Percentiles rank a stretch among this genome's conserved stretches.
phyloP scores from a whole-genome alignment of 2,888 invertebrate genomes.

The Volucella bombylans region DNA sequence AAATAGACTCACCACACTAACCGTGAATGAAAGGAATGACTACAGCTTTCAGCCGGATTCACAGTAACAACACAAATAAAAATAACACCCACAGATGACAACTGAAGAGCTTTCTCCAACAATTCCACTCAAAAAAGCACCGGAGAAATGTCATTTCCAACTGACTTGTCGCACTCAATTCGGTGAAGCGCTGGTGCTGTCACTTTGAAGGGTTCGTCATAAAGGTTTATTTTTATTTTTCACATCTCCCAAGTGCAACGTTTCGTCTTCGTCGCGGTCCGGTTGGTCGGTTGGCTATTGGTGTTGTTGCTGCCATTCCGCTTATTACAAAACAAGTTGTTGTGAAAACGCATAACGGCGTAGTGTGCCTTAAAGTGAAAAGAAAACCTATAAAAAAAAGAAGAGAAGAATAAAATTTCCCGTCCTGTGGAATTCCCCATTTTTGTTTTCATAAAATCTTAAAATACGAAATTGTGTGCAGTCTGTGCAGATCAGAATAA shows the following conservation, averaged over 20 bases:
- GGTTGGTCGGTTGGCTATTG: neutral
- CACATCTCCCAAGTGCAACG: conserved; percentile 58
- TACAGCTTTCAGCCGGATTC: conserved; percentile 41
- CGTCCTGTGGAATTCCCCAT: too few relatives aligned
- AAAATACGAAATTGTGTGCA: too few relatives aligned
- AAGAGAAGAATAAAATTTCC: too few relatives aligned
- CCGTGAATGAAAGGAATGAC: conserved; percentile 3
- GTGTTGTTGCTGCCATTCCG: neutral
- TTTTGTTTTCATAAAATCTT: too few relatives aligned
- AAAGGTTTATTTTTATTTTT: conserved; percentile 45
- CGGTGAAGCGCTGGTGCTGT: conserved; percentile 55
- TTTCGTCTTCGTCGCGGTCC: conserved; percentile 26
- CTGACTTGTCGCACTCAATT: conserved; percentile 51
- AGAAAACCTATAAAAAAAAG: neutral
- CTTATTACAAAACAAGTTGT: conserved; percentile 26
- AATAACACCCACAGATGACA: neutral
- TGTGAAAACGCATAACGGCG: too few relatives aligned
- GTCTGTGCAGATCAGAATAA: too few relatives aligned
- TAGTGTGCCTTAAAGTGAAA: conserved; percentile 13
- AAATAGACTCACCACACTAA: neutral
- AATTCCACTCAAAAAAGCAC: conserved; percentile 45
- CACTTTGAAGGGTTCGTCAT: conserved; percentile 41
- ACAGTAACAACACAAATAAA: neutral
- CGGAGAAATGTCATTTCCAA: conserved; percentile 34
- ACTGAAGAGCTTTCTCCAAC: conserved; percentile 35